Conservation (phyloP, 2,797 vertebrate species). For the Manis pentadactyla region DNA sequence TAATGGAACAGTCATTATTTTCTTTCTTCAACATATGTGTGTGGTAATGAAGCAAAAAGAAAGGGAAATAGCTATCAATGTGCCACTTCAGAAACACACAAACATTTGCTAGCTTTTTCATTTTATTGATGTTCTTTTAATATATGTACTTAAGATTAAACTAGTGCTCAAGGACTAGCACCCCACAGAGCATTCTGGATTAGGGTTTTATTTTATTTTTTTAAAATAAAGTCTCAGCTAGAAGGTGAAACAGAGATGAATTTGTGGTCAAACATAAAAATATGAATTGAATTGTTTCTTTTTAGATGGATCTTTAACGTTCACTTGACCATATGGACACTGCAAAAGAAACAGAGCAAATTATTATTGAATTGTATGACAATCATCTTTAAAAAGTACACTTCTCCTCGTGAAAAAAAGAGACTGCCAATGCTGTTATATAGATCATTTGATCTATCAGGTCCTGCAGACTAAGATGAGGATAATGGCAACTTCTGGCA, state of each 20-base stretch:
- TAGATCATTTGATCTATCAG: slow-evolving; percentile 81
- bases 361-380: slow-evolving; percentile 62
- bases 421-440: slow-evolving; percentile 77
- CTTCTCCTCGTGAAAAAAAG: slow-evolving; percentile 73
- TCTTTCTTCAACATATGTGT: slow-evolving; percentile 4
- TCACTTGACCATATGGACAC: slow-evolving; percentile 93
- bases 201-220: neutral
- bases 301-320: slow-evolving; percentile 91
- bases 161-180: neutral
- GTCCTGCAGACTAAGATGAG: slow-evolving; percentile 77
- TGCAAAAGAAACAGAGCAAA: slow-evolving; percentile 86
- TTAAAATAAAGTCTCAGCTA: neutral
- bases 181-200: neutral
- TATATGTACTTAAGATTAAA: slow-evolving; percentile 44
- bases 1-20: slow-evolving; percentile 40
- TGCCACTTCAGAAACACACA: slow-evolving; percentile 64
- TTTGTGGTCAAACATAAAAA: slow-evolving; percentile 87
- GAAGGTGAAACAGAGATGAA: neutral
- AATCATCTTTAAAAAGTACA: slow-evolving; percentile 74
- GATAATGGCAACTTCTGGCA: slow-evolving; percentile 80
- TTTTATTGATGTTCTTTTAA: slow-evolving; percentile 76
- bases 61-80: slow-evolving; percentile 51
- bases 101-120: slow-evolving; percentile 60
- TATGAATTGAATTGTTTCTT: slow-evolving; percentile 90
- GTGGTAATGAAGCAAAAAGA: slow-evolving; percentile 55